These are phyloP conservation scores for Idaea biselata DNA, from an alignment of 2,888 invertebrate species.

Conservation along the genomic window DNA sequence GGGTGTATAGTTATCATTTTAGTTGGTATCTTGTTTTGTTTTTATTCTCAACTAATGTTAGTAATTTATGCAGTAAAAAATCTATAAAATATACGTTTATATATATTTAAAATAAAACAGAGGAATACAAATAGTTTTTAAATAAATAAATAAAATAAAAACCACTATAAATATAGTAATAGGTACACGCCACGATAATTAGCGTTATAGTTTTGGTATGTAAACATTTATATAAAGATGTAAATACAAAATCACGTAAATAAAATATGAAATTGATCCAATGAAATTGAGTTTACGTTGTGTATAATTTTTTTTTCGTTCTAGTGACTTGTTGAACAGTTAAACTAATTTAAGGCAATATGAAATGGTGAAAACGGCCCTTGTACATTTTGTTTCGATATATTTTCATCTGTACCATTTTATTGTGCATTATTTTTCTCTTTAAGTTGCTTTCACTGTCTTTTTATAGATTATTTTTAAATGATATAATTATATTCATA, in stretches of 20 bases:
- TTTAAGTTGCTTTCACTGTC: constrained; percentile 80
- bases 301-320: constrained; percentile 27
- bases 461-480: constrained; percentile 76
- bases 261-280: constrained; percentile 73
- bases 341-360: neutral
- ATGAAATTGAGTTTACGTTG: constrained; percentile 47
- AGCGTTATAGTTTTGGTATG: constrained; percentile 76
- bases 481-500: constrained; percentile 80
- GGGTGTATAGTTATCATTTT: constrained; percentile 77
- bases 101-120: constrained; percentile 46
- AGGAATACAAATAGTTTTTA: constrained; percentile 77
- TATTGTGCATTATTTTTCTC: constrained; percentile 75
- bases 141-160: constrained; percentile 24
- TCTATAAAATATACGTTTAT: constrained; percentile 74
- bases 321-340: constrained; percentile 22
- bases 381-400: constrained; percentile 51
- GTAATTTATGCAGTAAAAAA: constrained; percentile 77
- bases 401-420: constrained; percentile 60
- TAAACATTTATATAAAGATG: constrained; percentile 72
- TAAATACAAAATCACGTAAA: constrained; percentile 72
- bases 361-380: neutral
- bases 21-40: constrained; percentile 55
- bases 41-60: constrained; percentile 72
- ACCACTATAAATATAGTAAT: constrained; percentile 77
- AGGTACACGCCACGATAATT: constrained; percentile 74